A percentile compares a stretch with the other conserved stretches of the same genome.
Conservation (phyloP, 2,113 vertebrate genomes). For the Cyprinodon variegatus region DNA sequence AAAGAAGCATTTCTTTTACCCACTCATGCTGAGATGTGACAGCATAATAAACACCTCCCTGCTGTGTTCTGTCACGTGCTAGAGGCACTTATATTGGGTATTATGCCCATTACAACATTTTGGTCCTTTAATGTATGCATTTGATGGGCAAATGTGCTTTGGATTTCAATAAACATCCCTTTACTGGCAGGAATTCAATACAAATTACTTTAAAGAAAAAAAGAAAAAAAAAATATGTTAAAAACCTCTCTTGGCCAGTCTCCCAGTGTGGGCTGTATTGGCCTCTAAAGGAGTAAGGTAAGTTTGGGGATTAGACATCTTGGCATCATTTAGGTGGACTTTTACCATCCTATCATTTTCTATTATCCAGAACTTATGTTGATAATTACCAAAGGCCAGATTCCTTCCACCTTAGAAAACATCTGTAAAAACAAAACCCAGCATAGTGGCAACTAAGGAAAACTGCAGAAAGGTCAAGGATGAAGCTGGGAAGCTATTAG, state of each 20-base stretch:
- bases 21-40: slow-evolving; percentile 14
- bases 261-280: not conserved
- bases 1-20: not conserved
- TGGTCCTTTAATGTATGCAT: slow-evolving; percentile 22
- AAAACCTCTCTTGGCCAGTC: not conserved
- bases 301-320: not conserved
- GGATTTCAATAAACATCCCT: slow-evolving; percentile 26
- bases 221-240: too few relatives aligned
- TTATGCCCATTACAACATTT: slow-evolving; percentile 14
- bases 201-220: not conserved
- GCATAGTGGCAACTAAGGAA: not conserved
- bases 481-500: too few relatives aligned
- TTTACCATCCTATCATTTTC: not conserved
- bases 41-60: slow-evolving; percentile 15
- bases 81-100: slow-evolving; percentile 18
- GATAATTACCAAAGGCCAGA: not conserved
- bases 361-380: not conserved
- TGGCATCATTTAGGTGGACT: not conserved
- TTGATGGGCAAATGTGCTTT: slow-evolving; percentile 40
- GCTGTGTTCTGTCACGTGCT: slow-evolving; percentile 9
- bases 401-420: not conserved
- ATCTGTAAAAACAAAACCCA: not conserved
- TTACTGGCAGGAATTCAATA: slow-evolving; percentile 18
- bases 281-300: not conserved
- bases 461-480: not conserved